Percentiles rank a stretch among this genome's conserved stretches.
These are phyloP conservation scores for Tragelaphus buxtoni DNA, from an alignment of 2,113 vertebrate genomes.

Conservation along the genomic window DNA sequence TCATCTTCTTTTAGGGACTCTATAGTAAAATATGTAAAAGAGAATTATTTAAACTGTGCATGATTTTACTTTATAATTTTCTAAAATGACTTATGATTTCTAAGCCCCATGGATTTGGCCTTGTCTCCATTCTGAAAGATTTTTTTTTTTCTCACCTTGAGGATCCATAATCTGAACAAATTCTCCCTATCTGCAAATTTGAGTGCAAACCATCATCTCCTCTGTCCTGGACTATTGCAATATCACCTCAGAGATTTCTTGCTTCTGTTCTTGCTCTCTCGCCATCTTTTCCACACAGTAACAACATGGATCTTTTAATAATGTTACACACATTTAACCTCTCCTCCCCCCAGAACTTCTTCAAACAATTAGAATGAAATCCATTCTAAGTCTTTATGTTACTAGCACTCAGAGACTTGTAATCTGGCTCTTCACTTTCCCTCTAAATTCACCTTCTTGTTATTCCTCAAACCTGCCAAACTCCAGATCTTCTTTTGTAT, in stretches of 20 bases:
- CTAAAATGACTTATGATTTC: background rate
- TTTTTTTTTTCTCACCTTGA: background rate
- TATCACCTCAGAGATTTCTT: background rate
- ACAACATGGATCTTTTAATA: background rate
- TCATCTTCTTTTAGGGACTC: background rate
- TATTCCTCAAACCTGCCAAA: background rate
- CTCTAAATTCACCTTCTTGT: background rate
- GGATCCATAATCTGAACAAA: background rate
- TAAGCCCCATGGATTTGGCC: background rate
- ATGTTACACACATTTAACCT: background rate
- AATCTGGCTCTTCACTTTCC: background rate
- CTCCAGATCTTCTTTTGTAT: background rate
- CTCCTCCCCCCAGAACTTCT: background rate
- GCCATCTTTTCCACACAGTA: background rate
- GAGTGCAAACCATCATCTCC: background rate
- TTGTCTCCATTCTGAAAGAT: background rate
- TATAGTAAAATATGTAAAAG: background rate
- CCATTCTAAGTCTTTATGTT: background rate
- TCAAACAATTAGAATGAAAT: background rate
- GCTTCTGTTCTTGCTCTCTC: background rate
- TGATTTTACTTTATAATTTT: background rate
- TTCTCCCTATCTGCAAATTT: background rate
- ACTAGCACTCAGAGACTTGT: rapidly evolving
- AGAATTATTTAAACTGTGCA: background rate
- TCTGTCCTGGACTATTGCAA: background rate